Evolutionary conservation across 2,797 vertebrate species (phyloP).

Genomic region (Lacerta viridis): DNA sequence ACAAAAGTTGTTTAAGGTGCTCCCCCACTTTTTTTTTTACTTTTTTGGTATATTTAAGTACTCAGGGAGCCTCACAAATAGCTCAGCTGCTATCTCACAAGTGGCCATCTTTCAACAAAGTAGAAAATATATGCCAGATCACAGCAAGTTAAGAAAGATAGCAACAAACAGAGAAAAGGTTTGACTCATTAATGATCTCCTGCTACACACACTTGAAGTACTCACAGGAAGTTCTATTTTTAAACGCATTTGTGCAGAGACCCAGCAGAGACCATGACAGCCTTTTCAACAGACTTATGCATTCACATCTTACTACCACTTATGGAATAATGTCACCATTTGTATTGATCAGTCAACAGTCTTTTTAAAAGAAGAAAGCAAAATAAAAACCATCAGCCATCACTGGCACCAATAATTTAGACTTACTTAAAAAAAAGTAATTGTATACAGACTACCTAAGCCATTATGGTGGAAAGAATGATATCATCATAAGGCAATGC

Average conservation of each 20-base stretch:
- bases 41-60: slow-evolving; percentile 33
- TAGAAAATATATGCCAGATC: slow-evolving; percentile 31
- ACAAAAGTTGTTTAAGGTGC: slow-evolving; percentile 4
- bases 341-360: slow-evolving; percentile 54
- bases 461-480: slow-evolving; percentile 30
- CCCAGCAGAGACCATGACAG: slow-evolving; percentile 55
- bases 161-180: slow-evolving; percentile 50
- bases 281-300: slow-evolving; percentile 46
- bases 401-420: slow-evolving; percentile 47
- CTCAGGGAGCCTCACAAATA: slow-evolving; percentile 45
- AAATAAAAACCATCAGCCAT: slow-evolving; percentile 24
- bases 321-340: slow-evolving; percentile 62
- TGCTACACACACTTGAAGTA: not conserved
- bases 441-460: slow-evolving; percentile 25
- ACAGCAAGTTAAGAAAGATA: slow-evolving; percentile 35
- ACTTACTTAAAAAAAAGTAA: slow-evolving; percentile 51
- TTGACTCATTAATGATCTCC: slow-evolving; percentile 57
- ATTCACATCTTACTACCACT: slow-evolving; percentile 33
- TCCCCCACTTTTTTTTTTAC: not conserved
- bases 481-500: not conserved
- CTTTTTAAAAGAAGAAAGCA: slow-evolving; percentile 45
- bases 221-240: slow-evolving; percentile 62
- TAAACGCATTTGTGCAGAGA: slow-evolving; percentile 43
- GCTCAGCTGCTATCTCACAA: slow-evolving; percentile 29
- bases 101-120: slow-evolving; percentile 34